These are phyloP conservation scores for Leptobrachium leishanense DNA, from an alignment of 2,113 vertebrate species.

Conservation along the genomic window DNA sequence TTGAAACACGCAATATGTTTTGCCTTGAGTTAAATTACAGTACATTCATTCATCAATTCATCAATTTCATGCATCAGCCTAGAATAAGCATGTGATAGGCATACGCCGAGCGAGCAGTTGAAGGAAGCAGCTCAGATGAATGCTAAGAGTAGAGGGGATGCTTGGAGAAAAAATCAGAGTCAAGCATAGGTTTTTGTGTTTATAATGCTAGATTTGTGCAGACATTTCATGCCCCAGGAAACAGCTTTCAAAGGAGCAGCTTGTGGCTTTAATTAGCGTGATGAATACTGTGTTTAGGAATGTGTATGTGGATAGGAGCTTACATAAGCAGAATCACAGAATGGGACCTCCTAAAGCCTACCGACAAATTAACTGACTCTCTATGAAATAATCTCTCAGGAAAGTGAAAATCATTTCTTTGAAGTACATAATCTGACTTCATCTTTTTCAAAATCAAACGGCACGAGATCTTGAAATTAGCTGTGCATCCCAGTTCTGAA, in stretches of 20 bases:
- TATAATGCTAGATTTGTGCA: conserved; percentile 41
- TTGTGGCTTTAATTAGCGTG: conserved; percentile 44
- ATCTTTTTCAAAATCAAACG: too few relatives aligned
- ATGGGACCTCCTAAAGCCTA: background rate
- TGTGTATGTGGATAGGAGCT: conserved; percentile 38
- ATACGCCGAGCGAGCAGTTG: conserved; percentile 4
- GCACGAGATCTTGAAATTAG: too few relatives aligned
- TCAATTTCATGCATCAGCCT: background rate
- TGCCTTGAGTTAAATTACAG: too few relatives aligned
- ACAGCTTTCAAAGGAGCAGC: conserved; percentile 34
- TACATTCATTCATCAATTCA: background rate
- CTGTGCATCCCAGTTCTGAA: too few relatives aligned
- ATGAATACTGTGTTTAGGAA: conserved; percentile 36
- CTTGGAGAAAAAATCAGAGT: background rate
- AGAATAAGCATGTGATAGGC: conserved; percentile 29
- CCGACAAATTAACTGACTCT: conserved; percentile 11
- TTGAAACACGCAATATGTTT: too few relatives aligned
- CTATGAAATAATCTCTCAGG: background rate
- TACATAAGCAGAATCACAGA: conserved; percentile 39
- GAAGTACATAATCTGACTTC: too few relatives aligned
- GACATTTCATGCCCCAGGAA: conserved; percentile 40
- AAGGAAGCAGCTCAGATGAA: conserved; percentile 19
- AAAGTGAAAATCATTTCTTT: too few relatives aligned
- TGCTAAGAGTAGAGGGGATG: conserved; percentile 23
- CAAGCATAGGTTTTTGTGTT: conserved; percentile 29